Base-by-base conservation (phyloP, 2,888 invertebrate genomes). In the Coremacera marginata region DNA sequence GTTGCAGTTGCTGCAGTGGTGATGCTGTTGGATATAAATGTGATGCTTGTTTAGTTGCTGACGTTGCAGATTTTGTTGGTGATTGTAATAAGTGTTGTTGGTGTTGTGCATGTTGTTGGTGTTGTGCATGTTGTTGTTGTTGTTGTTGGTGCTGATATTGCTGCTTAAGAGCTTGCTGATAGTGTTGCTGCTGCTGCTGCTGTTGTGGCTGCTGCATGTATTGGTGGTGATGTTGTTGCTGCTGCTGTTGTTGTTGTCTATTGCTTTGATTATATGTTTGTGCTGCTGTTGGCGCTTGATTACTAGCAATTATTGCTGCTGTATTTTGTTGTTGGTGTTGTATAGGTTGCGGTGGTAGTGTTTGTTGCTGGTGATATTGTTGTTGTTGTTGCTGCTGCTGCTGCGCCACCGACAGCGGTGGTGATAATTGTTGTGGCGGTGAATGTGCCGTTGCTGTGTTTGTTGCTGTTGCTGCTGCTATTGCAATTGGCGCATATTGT, bases 261-360 rank as follows among this genome's bases (percentile, higher is more conserved):
- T 80, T 81, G 70, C 78, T 81, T 76, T 81, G 79, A 68, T 81
- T 82, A 82, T 84, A 81, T 63, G 78, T 76, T 80, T 83, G 82
- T 76, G 84, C 83, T 76, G 84, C 83, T 80, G 81, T 82, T 62
- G 82, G 80, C 75, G 84, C 84, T 82, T 87, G 88, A 84, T 84
- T 87, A 83, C 86, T 88, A 75, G 88, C 83, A 80, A 87, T 85
- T 80, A 88, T 87, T 76, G 87, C 86, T 80, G 87, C 86, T 84
- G 89, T 82, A 75, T 90, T 90, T 80, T 90, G 90, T 82, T 89
- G 90, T 78, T 90, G 90, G 81, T 89, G 88, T 84, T 87, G 87
- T 84, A 87, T 86, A 79, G 86, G 84, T 83, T 87, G 86, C 81
- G 86, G 85, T 83, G 87, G 87, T 82, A 89, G 87, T 77, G 87